A percentile compares a stretch with the other conserved stretches of the same genome.
Evolutionary conservation across 2,113 vertebrate species (phyloP).

Genomic region (Cephalopterus ornatus): DNA sequence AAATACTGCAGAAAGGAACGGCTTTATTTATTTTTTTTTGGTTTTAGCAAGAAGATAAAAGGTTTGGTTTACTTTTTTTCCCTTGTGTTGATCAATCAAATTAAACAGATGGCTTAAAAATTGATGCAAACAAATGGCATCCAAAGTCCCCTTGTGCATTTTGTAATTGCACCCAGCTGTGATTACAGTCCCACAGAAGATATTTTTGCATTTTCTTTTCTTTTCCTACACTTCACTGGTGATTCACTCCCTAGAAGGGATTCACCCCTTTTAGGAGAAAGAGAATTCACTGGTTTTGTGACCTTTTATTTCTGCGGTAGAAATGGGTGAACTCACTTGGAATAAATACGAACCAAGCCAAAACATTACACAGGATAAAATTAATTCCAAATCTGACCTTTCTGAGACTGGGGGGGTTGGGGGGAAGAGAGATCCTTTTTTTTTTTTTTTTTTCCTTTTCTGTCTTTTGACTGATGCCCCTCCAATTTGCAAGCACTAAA

Average conservation of each 20-base stretch:
- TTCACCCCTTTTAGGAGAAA: background rate
- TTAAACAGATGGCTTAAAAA: background rate
- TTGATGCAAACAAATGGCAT: background rate
- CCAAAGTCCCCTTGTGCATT: background rate
- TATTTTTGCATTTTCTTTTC: background rate
- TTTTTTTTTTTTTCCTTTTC: background rate
- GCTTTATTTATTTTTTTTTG: background rate
- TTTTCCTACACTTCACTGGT: background rate
- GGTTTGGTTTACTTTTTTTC: background rate
- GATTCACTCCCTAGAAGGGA: background rate
- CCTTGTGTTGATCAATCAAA: background rate
- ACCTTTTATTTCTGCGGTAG: background rate
- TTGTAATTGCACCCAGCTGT: background rate
- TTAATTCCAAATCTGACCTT: background rate
- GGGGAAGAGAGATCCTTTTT: background rate
- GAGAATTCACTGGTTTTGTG: background rate
- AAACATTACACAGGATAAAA: background rate
- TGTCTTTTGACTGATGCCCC: background rate
- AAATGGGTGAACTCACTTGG: constrained; percentile 15
- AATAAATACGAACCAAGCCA: background rate
- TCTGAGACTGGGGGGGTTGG: background rate
- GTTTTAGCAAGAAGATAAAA: background rate
- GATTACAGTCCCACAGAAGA: background rate
- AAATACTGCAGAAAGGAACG: background rate
- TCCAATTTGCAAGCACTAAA: background rate